Percentiles rank a stretch among this genome's conserved stretches.
Evolutionary conservation across 2,888 invertebrate genomes (phyloP).

Genomic region (Ceriagrion tenellum): DNA sequence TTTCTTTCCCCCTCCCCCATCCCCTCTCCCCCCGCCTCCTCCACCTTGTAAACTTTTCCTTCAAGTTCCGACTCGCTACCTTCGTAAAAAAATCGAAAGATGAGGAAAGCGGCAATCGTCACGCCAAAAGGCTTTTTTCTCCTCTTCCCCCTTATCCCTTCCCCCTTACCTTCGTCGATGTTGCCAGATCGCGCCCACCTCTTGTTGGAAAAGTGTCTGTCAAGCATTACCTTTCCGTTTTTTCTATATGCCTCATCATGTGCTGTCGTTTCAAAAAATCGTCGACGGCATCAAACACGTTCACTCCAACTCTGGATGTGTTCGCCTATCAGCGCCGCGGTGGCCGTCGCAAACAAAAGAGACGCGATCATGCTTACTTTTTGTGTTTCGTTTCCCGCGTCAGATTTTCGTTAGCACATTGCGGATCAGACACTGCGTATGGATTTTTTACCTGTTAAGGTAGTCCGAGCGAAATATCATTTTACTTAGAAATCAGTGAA

Average conservation of each 20-base stretch:
- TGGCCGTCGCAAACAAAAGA: too few species aligned
- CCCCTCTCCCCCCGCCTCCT: neutral
- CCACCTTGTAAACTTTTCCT: slow-evolving; percentile 16
- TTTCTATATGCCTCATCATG: slow-evolving; percentile 3
- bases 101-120: neutral
- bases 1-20: neutral
- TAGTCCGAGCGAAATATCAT: too few species aligned
- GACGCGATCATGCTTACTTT: too few species aligned
- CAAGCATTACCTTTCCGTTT: neutral
- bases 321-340: too few species aligned
- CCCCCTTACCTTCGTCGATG: neutral
- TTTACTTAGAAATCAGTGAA: too few species aligned
- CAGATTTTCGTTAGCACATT: too few species aligned
- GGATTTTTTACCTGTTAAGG: too few species aligned
- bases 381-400: too few species aligned
- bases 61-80: neutral
- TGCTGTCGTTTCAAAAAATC: neutral
- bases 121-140: neutral
- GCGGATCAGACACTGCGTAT: too few species aligned
- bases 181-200: neutral
- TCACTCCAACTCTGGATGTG: too few species aligned
- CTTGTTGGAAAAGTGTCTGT: neutral
- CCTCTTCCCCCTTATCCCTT: neutral
- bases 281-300: neutral
- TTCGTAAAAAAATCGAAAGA: neutral